These are phyloP conservation scores for Echeneis naucrates DNA, from an alignment of 2,797 vertebrate species.

Conservation along the genomic window DNA sequence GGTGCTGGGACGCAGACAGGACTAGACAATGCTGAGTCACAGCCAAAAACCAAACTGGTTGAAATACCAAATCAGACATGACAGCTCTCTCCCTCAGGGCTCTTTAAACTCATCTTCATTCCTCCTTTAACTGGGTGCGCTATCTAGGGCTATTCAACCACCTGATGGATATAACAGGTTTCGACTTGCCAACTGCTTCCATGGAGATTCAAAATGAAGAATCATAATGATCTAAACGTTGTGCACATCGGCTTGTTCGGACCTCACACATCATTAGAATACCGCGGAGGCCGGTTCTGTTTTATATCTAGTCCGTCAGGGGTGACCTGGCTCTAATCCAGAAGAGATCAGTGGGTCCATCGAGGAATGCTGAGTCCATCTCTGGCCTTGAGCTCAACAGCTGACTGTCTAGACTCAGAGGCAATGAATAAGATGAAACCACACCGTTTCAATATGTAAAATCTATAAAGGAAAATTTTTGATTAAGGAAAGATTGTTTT, in stretches of 20 bases:
- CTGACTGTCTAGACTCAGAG: constrained; percentile 68
- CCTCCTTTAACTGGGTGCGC: background rate
- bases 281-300: constrained; percentile 10
- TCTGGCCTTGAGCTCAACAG: constrained; percentile 57
- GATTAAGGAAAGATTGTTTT: no score
- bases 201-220: background rate
- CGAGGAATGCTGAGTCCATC: constrained; percentile 64
- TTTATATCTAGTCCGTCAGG: constrained; percentile 35
- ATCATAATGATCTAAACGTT: background rate
- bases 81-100: constrained; percentile 2
- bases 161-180: constrained; percentile 19
- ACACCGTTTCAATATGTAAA: constrained; percentile 46
- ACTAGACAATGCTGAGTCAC: constrained; percentile 16
- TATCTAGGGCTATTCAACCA: constrained; percentile 4
- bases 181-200: background rate
- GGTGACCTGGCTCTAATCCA: constrained; percentile 63
- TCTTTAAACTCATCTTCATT: constrained; percentile 20
- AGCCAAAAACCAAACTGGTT: constrained; percentile 33
- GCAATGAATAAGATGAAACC: constrained; percentile 51
- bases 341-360: constrained; percentile 62
- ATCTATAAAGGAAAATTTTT: background rate
- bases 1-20: constrained; percentile 9
- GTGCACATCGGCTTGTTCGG: constrained; percentile 22
- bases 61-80: constrained; percentile 36
- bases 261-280: constrained; percentile 22